These are phyloP conservation scores for Eutrigla gurnardus DNA, from an alignment of 2,797 vertebrate genomes.

Conservation along the genomic window DNA sequence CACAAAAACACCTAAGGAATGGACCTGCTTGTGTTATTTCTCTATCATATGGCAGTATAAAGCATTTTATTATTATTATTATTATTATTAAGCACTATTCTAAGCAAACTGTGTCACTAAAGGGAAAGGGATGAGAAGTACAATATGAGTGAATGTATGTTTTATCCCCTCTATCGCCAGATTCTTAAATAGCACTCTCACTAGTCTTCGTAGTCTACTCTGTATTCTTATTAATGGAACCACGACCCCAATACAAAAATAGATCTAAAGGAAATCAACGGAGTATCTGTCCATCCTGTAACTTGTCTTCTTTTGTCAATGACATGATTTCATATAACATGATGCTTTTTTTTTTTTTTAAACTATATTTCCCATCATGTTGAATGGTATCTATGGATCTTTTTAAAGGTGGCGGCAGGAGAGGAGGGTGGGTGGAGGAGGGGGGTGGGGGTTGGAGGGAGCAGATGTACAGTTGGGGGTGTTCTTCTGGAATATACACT, in stretches of 20 bases:
- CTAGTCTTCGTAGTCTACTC: constrained; percentile 61
- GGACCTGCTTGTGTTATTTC: constrained; percentile 83
- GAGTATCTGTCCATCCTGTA: constrained; percentile 78
- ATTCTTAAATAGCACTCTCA: constrained; percentile 54
- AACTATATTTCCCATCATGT: constrained; percentile 75
- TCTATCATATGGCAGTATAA: constrained; percentile 86
- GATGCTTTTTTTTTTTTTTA: constrained; percentile 62
- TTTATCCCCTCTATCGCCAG: constrained; percentile 67
- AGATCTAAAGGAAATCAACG: constrained; percentile 84
- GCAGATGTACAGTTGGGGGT: constrained; percentile 51
- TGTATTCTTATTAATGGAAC: constrained; percentile 78
- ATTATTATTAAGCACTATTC: constrained; percentile 77
- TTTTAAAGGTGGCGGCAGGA: constrained; percentile 60
- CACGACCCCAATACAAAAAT: constrained; percentile 84
- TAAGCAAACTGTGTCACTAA: constrained; percentile 82
- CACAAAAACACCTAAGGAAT: constrained; percentile 79
- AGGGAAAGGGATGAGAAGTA: constrained; percentile 74
- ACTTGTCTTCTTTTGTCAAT: constrained; percentile 74
- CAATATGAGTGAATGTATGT: constrained; percentile 69
- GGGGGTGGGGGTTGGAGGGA: constrained; percentile 4
- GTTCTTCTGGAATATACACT: constrained; percentile 72
- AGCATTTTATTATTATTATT: constrained; percentile 80
- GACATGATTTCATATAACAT: constrained; percentile 72
- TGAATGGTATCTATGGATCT: constrained; percentile 69
- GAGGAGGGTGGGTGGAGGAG: background rate